These are phyloP conservation scores for Andrena flavipes DNA, from an alignment of 2,888 invertebrate species.

Conservation along the genomic window DNA sequence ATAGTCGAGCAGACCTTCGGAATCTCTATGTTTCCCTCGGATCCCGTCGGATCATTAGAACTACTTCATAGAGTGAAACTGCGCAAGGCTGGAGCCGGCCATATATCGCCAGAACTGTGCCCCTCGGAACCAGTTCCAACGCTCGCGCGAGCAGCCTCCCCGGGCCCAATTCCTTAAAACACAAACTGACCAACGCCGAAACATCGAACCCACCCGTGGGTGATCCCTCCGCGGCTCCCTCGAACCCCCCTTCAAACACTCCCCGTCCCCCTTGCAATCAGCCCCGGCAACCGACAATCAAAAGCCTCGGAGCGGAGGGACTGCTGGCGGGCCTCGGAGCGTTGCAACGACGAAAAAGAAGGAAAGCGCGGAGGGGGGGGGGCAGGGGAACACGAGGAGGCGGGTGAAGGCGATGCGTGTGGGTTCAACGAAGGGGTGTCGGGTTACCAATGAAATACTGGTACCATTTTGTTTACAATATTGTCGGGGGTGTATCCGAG, in stretches of 20 bases:
- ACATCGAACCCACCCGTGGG: no score
- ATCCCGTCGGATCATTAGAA: neutral
- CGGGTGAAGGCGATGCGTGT: conserved; percentile 79
- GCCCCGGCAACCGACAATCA: neutral
- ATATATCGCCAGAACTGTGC: neutral
- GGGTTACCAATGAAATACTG: conserved; percentile 84
- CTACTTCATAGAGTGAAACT: no score
- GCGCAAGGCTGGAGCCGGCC: no score
- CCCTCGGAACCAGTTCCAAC: conserved; percentile 31
- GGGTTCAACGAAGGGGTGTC: conserved; percentile 81
- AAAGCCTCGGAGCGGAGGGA: neutral
- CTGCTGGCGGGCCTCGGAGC: neutral
- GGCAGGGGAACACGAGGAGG: conserved; percentile 43
- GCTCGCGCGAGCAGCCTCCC: conserved; percentile 14
- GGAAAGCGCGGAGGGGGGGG: neutral
- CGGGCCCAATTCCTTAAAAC: conserved; percentile 15
- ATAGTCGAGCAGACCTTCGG: neutral
- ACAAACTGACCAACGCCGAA: neutral
- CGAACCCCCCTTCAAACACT: neutral
- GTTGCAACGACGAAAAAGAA: neutral
- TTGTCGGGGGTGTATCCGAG: conserved; percentile 78
- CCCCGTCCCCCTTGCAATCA: neutral
- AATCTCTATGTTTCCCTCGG: neutral
- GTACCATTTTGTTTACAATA: conserved; percentile 85
- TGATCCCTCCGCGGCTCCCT: neutral